Base-by-base conservation (phyloP, 2,113 vertebrate genomes). In the Carassius carassius region DNA sequence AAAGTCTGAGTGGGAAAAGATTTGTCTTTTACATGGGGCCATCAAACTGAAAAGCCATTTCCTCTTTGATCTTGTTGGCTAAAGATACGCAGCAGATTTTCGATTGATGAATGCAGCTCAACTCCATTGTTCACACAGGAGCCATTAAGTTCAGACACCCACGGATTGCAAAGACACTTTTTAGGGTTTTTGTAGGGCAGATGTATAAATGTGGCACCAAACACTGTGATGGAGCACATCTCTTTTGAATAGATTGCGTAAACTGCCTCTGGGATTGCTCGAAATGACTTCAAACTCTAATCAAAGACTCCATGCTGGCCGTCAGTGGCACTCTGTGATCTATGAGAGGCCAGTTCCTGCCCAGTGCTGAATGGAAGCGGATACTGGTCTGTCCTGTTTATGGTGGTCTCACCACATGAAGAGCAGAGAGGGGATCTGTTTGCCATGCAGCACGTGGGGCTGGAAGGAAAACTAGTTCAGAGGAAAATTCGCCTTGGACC, bases 341-440 rank as follows among this genome's bases (percentile, higher is more conserved):
- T 82, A 78, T 41, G 72, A 78, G 63, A 73, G 86, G 49, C 78
- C 70, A 60, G 83, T 85, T 87, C 72, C 86, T 84, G 83, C 83
- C 83, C 70, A 60, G 44, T 32, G 83, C 78, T 51, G 47, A 83
- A 49, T 81, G 75, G 83, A 78, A 87, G 80, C 86, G 78, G 86
- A 87, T 82, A 82, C 86, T 17, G 67, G 75, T 76, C 84, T 80
- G 84, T 69, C 58, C 87, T 88, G 87, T 88, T 88, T 88, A 88
- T 69, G 84, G 78, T 56, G 69, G 74, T 82, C 82, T 80, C 11
- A 78, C 87, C 87, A 88, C 87, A 88, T 88, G 84, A 88, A 88
- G 84, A 51, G n/a, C 35, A 25, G 72, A 81, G 73, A 65, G 81
- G 44, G 81, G 44, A 81, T 73, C 75, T 62, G 81, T 88, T 85